Conservation (phyloP, 2,113 vertebrate genomes). For the Raphicerus campestris region DNA sequence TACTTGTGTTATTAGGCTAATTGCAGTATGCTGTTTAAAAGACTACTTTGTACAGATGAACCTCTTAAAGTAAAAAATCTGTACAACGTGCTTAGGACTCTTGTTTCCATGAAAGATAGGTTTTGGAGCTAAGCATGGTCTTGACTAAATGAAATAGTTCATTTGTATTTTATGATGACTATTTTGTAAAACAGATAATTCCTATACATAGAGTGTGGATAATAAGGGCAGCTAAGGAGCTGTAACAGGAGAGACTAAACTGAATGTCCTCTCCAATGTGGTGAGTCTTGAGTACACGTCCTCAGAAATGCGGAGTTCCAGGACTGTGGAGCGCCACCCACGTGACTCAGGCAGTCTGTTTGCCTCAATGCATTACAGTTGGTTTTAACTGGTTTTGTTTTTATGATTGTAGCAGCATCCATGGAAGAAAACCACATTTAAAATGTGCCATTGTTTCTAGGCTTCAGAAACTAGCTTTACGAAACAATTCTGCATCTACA, state of each 20-base stretch:
- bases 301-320: neutral
- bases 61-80: neutral
- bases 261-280: neutral
- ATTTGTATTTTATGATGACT: neutral
- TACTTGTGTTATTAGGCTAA: neutral
- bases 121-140: neutral
- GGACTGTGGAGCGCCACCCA: neutral
- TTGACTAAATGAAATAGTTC: neutral
- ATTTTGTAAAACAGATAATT: neutral
- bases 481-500: conserved; percentile 86
- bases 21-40: neutral
- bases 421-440: neutral
- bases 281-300: neutral
- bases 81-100: neutral
- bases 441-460: conserved; percentile 77
- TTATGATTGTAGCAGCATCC: neutral
- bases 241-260: neutral
- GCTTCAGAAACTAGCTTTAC: conserved; percentile 92
- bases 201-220: neutral
- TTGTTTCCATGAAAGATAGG: neutral
- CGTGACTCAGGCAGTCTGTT: neutral
- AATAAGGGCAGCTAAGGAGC: neutral
- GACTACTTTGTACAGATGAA: neutral
- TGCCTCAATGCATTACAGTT: neutral
- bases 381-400: neutral